A percentile compares a stretch with the other conserved stretches of the same genome.
Evolutionary conservation across 2,888 invertebrate genomes (phyloP).

Genomic region (Diploptera punctata): DNA sequence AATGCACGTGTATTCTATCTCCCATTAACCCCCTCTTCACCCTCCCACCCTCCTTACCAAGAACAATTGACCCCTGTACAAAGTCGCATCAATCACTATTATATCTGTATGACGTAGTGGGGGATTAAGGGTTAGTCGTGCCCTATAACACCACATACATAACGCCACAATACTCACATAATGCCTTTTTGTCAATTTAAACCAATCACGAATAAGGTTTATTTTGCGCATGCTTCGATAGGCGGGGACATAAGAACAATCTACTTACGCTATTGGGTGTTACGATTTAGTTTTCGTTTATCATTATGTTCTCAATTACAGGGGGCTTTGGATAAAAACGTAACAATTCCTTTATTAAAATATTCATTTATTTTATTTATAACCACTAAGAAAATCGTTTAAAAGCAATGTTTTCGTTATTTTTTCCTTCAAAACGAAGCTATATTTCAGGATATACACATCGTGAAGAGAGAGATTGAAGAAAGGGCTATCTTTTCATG

Average conservation of each 20-base stretch:
- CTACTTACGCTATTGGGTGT: conserved; percentile 20
- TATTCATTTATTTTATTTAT: not conserved
- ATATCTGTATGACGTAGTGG: not conserved
- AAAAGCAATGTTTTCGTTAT: no score
- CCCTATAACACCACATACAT: conserved; percentile 4
- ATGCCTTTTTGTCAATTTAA: conserved; percentile 24
- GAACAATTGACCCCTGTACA: not conserved
- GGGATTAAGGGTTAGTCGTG: no score
- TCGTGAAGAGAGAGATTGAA: no score
- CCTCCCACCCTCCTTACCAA: not conserved
- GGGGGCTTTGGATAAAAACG: not conserved
- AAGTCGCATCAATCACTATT: conserved; percentile 13
- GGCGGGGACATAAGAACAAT: conserved; percentile 25
- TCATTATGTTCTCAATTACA: not conserved
- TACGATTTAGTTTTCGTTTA: not conserved
- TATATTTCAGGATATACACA: no score
- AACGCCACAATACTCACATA: conserved; percentile 25
- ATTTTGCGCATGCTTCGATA: conserved; percentile 23
- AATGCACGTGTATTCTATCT: not conserved
- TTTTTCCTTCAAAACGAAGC: no score
- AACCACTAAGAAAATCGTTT: no score
- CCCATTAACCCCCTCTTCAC: conserved; percentile 7
- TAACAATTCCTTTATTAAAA: not conserved
- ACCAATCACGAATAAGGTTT: conserved; percentile 13
- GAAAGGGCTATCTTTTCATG: no score